phyloP scores from a whole-genome alignment of 2,113 vertebrate species.

The Typhlomys cinereus region DNA sequence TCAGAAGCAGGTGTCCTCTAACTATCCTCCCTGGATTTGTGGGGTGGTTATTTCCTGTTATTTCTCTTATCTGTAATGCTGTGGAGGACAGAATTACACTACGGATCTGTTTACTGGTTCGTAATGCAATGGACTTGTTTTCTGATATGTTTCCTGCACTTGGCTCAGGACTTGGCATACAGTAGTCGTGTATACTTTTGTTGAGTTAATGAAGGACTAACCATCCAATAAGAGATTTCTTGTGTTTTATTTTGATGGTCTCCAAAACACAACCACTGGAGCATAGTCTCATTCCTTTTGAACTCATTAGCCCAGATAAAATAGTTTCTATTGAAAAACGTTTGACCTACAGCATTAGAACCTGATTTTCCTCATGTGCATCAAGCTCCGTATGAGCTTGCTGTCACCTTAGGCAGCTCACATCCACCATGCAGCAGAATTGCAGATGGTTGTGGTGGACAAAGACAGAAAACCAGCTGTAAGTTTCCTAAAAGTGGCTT shows the following conservation, averaged over 20 bases:
- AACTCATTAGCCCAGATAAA: constrained; percentile 8
- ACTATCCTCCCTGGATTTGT: background rate
- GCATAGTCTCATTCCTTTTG: constrained; percentile 11
- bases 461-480: constrained; percentile 63
- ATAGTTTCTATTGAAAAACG: constrained; percentile 19
- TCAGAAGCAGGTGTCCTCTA: background rate
- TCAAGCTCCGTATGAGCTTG: constrained; percentile 2
- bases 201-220: constrained; percentile 13
- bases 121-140: too few species aligned
- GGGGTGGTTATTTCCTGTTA: background rate
- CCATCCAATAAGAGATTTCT: background rate
- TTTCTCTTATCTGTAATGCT: background rate
- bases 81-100: background rate
- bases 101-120: background rate
- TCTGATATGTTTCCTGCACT: background rate
- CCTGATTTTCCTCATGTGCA: constrained; percentile 4
- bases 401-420: background rate
- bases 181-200: background rate
- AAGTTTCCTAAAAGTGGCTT: constrained; percentile 39
- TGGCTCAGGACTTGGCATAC: background rate
- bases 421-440: background rate
- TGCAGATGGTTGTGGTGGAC: constrained; percentile 63
- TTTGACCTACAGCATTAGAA: constrained; percentile 17
- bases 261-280: constrained; percentile 9
- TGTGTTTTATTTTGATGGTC: background rate